Conservation (phyloP, 2,113 vertebrate genomes). For the Takifugu bimaculatus region DNA sequence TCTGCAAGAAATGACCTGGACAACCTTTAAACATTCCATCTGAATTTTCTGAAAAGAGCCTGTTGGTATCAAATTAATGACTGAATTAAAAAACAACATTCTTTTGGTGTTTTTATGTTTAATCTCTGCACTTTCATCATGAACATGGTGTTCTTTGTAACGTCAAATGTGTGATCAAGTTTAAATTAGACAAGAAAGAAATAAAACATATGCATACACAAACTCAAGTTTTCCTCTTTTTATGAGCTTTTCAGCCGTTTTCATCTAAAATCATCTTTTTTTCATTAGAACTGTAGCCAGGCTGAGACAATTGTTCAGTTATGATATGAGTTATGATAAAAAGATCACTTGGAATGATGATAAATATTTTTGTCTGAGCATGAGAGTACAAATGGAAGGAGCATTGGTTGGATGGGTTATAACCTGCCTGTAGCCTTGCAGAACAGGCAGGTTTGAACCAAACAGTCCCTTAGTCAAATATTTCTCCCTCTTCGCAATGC, state of each 20-base stretch:
- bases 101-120: neutral
- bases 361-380: no score
- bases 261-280: neutral
- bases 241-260: neutral
- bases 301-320: no score
- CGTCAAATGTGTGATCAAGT: conserved; percentile 6
- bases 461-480: no score
- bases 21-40: neutral
- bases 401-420: no score
- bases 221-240: neutral
- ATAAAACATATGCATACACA: neutral
- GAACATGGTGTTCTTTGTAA: conserved; percentile 1
- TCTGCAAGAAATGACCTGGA: neutral
- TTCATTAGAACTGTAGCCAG: no score
- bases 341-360: no score
- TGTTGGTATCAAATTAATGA: neutral
- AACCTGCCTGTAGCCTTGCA: no score
- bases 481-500: no score
- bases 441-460: no score
- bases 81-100: neutral
- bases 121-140: conserved; percentile 2
- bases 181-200: neutral
- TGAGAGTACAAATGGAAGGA: no score
- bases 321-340: no score
- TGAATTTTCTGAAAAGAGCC: neutral